phyloP scores from a whole-genome alignment of 2,797 vertebrate genomes.

The Serranus cabrilla region DNA sequence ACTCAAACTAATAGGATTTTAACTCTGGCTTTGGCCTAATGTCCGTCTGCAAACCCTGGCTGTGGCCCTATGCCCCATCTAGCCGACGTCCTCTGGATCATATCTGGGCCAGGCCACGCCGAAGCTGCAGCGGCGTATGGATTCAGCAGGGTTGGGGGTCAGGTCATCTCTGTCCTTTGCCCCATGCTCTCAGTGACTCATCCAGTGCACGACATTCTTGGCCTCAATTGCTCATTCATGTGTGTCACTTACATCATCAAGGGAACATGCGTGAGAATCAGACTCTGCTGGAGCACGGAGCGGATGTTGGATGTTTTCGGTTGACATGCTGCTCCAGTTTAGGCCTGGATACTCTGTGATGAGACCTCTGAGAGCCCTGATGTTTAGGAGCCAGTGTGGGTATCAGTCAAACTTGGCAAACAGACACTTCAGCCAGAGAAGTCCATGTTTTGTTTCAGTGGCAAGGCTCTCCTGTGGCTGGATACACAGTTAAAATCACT shows the following conservation, averaged over 20 bases:
- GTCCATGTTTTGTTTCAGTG: slow-evolving; percentile 1
- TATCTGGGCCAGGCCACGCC: slow-evolving; percentile 72
- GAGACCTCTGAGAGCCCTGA: background rate
- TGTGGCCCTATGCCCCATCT: slow-evolving; percentile 83
- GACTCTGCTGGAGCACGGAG: slow-evolving; percentile 44
- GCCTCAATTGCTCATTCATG: slow-evolving; percentile 78
- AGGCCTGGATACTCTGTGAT: slow-evolving; percentile 20
- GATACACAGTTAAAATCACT: background rate
- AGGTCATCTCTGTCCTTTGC: slow-evolving; percentile 43
- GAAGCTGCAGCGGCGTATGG: slow-evolving; percentile 43
- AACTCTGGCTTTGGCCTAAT: slow-evolving; percentile 91
- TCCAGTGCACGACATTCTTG: slow-evolving; percentile 52
- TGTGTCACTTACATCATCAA: slow-evolving; percentile 69
- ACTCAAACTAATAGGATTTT: slow-evolving; percentile 94
- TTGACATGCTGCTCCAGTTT: slow-evolving; percentile 16
- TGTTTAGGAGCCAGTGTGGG: slow-evolving; percentile 4
- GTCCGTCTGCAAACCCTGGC: slow-evolving; percentile 90
- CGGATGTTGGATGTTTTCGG: slow-evolving; percentile 45
- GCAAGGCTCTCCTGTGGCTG: background rate
- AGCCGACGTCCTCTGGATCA: slow-evolving; percentile 83
- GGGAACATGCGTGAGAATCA: slow-evolving; percentile 65
- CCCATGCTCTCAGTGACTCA: slow-evolving; percentile 51
- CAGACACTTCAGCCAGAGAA: slow-evolving; percentile 8
- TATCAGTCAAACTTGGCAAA: slow-evolving; percentile 24
- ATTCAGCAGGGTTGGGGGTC: slow-evolving; percentile 43